Conservation (phyloP, 35 echinoderm and acorn worm genomes). For the Eucidaris tribuloides region DNA sequence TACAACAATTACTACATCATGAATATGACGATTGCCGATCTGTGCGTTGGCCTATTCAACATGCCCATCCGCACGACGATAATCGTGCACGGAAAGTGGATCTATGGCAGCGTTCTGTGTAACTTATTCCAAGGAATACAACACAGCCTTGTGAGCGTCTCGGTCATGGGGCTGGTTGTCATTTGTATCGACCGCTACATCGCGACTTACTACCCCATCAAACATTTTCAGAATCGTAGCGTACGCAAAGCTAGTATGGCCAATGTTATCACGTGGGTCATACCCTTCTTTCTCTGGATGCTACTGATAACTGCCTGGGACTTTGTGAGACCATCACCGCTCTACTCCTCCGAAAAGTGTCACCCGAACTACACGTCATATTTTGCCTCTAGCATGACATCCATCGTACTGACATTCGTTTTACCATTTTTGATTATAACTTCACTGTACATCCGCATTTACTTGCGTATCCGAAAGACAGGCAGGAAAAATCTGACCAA, state of each 20-base stretch:
- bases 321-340: background rate
- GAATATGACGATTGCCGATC: constrained; percentile 16
- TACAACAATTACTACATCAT: constrained; percentile 14
- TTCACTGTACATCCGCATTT: constrained; percentile 15
- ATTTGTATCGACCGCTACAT: background rate
- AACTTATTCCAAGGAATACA: background rate
- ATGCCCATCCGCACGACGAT: background rate
- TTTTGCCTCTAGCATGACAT: background rate
- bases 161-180: background rate
- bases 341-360: background rate
- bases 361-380: background rate
- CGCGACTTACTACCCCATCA: background rate
- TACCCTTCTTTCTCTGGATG: background rate
- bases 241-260: background rate
- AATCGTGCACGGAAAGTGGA: background rate
- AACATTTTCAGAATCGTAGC: background rate
- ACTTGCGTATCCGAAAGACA: background rate
- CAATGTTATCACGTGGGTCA: background rate
- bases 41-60: background rate
- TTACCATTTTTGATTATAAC: constrained; percentile 6
- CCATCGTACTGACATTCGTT: background rate
- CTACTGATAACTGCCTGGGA: background rate
- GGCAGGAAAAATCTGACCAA: background rate
- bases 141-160: background rate
- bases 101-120: background rate